Evolutionary conservation across 2,888 invertebrate genomes (phyloP).

Genomic region (Nymphalis polychloros): DNA sequence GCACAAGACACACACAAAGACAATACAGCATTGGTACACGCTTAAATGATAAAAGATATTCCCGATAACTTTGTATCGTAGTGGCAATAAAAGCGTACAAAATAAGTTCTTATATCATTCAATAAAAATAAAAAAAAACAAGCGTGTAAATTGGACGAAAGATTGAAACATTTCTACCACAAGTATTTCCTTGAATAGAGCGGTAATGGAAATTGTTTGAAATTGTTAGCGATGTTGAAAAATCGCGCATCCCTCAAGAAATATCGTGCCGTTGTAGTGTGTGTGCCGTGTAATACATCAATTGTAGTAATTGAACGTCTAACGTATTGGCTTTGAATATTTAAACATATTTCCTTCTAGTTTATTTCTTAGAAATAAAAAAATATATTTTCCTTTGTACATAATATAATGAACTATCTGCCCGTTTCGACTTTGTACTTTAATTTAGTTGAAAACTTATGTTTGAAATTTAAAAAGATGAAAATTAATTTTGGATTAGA

Average conservation of each 20-base stretch:
- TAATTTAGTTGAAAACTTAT: no score
- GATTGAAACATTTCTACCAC: background rate
- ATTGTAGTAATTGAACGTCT: constrained; percentile 6
- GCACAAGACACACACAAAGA: no score
- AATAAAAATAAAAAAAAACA: background rate
- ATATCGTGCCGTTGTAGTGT: background rate
- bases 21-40: no score
- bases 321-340: constrained; percentile 10
- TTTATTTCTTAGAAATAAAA: background rate
- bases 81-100: no score
- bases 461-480: no score
- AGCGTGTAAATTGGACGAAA: background rate
- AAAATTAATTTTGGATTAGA: no score
- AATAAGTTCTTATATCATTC: background rate
- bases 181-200: constrained; percentile 10
- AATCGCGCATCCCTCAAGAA: constrained; percentile 5
- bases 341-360: background rate
- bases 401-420: no score
- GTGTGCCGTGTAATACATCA: background rate
- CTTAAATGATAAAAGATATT: no score
- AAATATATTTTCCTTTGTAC: background rate
- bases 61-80: no score
- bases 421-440: no score
- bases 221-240: constrained; percentile 9
- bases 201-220: constrained; percentile 7